Evolutionary conservation across 92 coral and sea anemone genomes (phyloP), one percentile per base, ranked within the genome.

Genomic region (Epizoanthus stellaris): DNA sequence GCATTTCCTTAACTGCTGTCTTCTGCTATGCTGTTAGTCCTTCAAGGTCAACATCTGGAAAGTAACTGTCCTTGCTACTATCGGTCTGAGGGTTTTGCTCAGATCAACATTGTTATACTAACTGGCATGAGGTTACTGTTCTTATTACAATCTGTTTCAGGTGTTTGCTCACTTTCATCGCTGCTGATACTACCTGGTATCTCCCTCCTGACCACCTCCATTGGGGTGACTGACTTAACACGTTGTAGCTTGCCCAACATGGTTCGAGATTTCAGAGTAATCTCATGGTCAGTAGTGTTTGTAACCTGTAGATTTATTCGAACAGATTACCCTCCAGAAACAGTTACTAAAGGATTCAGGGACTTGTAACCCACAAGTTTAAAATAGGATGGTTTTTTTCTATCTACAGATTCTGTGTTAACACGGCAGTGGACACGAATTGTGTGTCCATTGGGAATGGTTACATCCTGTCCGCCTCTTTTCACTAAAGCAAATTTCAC

Each of bases 221-320:
- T 21, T 17, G 69, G 79, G 4, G 89, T 79, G 17, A 86, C 69
- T 17, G 88, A 85, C 15, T 64, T 76, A 9, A 86, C 80, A 62
- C 67, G 70, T 19, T 67, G 68, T 2, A 81, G 38, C 38, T 21
- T 66, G 64, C 77, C 77, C 25, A 74, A 19, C 21, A 86, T 70
- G 13, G 77, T 68, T 68, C 77, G 16, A 14, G 45, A 42, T 7
- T 36, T 40, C 5, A 82, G 75, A 3, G 16, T 36, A 14, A 82
- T 67, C 42, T 68, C 86, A 73, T 82, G 77, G 0, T 52, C 67
- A 16, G 68, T 82, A 15, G 14, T 53, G 40, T 57, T 69, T 20
- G 17, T 19, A 70, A 70, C 57, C 17, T 40, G 21, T 3, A 70
- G 39, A 23, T 42, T 70, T 39, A 70, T 56, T 42, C 76, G 1